A percentile compares a stretch with the other conserved stretches of the same genome.
Conservation (phyloP, 2,797 vertebrate species). For the Salmo trutta region DNA sequence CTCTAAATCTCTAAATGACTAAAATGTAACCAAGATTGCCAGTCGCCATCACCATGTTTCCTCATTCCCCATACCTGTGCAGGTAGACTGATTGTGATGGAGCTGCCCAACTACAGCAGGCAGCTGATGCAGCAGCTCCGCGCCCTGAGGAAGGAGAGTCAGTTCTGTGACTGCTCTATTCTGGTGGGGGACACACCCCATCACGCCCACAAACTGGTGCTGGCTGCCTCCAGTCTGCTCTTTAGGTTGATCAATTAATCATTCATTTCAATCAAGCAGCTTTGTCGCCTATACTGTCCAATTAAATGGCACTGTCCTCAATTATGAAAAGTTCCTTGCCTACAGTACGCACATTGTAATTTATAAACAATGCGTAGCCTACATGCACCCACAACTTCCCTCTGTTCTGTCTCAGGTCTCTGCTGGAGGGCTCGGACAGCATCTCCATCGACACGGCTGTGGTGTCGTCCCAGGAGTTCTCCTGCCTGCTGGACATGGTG, state of each 20-base stretch:
- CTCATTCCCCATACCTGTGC: neutral
- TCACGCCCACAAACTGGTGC: slow-evolving; percentile 82
- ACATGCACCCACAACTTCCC: neutral
- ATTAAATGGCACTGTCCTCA: neutral
- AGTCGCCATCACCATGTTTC: neutral
- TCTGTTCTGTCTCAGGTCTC: slow-evolving; percentile 60
- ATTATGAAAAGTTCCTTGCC: neutral
- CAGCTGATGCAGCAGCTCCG: slow-evolving; percentile 88
- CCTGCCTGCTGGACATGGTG: slow-evolving; percentile 83
- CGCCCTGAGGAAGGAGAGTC: slow-evolving; percentile 81
- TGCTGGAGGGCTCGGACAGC: slow-evolving; percentile 81
- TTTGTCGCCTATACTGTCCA: neutral
- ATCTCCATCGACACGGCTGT: slow-evolving; percentile 83
- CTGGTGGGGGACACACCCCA: slow-evolving; percentile 79
- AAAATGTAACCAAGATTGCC: neutral
- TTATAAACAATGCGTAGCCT: neutral
- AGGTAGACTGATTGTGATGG: slow-evolving; percentile 66
- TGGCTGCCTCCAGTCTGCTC: slow-evolving; percentile 88
- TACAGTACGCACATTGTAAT: neutral
- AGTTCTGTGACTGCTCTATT: slow-evolving; percentile 87
- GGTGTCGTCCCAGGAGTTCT: slow-evolving; percentile 85
- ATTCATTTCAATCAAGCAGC: neutral
- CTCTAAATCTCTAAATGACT: neutral
- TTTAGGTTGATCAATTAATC: slow-evolving; percentile 70
- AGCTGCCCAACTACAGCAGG: slow-evolving; percentile 83